Evolutionary conservation across 2,888 invertebrate genomes (phyloP).

Genomic region (Orthosia incerta): DNA sequence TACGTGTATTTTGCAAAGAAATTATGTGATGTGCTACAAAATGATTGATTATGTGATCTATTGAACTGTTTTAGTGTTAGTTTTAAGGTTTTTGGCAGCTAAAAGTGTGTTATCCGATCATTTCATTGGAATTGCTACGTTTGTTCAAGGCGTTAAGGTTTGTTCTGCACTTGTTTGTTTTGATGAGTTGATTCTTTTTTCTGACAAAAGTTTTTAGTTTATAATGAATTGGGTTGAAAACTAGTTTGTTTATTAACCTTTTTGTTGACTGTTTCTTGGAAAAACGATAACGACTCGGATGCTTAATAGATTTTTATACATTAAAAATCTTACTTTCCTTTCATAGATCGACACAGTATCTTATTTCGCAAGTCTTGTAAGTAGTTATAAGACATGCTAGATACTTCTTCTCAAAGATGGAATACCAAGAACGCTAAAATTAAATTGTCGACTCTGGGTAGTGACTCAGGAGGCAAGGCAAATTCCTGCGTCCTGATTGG

Average conservation of each 20-base stretch:
- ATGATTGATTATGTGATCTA: constrained; percentile 15
- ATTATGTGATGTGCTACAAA: constrained; percentile 14
- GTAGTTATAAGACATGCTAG: no score
- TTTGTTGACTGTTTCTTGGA: background rate
- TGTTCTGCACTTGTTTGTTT: background rate
- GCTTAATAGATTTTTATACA: background rate
- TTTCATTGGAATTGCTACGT: constrained; percentile 37
- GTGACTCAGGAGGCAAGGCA: constrained; percentile 7
- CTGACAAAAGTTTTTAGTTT: background rate
- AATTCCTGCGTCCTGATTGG: background rate
- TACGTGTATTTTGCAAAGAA: constrained; percentile 13
- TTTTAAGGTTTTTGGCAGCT: constrained; percentile 20
- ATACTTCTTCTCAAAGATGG: background rate
- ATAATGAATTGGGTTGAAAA: background rate
- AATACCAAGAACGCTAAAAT: background rate
- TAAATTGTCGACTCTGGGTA: constrained; percentile 20
- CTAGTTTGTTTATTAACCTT: background rate
- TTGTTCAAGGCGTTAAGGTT: constrained; percentile 15
- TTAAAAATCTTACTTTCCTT: background rate
- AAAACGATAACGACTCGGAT: background rate
- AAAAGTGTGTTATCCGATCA: background rate
- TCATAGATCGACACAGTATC: background rate
- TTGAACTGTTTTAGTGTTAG: constrained; percentile 21
- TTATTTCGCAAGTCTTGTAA: background rate
- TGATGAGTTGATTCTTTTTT: constrained; percentile 2